Percentiles rank a stretch among this genome's conserved stretches.
These are phyloP conservation scores for Rhopalosiphum nymphaeae DNA, from an alignment of 2,888 invertebrate genomes.

Conservation along the genomic window DNA sequence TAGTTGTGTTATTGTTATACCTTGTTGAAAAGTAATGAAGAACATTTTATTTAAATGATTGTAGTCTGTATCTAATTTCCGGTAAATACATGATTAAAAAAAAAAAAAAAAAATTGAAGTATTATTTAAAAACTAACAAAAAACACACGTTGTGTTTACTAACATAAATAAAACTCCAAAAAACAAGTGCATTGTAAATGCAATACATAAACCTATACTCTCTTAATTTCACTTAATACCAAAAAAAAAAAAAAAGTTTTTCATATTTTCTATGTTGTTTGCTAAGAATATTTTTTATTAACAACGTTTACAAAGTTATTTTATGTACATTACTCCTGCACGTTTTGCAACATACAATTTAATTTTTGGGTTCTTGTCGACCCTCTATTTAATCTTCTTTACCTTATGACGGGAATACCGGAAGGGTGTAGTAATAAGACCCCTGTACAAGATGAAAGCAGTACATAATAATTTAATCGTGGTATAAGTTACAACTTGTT, in stretches of 20 bases:
- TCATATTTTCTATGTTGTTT: constrained; percentile 11
- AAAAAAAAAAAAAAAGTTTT: background rate
- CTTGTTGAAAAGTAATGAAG: background rate
- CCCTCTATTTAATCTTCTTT: constrained; percentile 28
- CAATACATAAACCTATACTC: background rate
- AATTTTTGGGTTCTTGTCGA: background rate
- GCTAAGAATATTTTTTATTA: constrained; percentile 35
- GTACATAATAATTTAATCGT: constrained; percentile 41
- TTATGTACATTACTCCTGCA: background rate
- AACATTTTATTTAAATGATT: background rate
- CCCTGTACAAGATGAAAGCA: constrained; percentile 32
- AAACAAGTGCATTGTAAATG: background rate
- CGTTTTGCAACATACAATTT: background rate
- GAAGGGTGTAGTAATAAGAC: constrained; percentile 25
- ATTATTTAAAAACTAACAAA: constrained; percentile 16
- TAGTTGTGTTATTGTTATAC: background rate
- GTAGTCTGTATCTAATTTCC: background rate
- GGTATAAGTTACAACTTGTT: constrained; percentile 41
- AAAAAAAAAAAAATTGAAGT: background rate
- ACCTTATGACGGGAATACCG: background rate
- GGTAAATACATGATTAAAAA: background rate
- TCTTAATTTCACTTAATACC: background rate
- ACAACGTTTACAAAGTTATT: constrained; percentile 32
- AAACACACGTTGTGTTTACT: background rate
- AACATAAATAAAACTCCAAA: background rate